A percentile compares a stretch with the other conserved stretches of the same genome.
Conservation (phyloP, 2,797 vertebrate genomes). For the Sebastes trivittatus region DNA sequence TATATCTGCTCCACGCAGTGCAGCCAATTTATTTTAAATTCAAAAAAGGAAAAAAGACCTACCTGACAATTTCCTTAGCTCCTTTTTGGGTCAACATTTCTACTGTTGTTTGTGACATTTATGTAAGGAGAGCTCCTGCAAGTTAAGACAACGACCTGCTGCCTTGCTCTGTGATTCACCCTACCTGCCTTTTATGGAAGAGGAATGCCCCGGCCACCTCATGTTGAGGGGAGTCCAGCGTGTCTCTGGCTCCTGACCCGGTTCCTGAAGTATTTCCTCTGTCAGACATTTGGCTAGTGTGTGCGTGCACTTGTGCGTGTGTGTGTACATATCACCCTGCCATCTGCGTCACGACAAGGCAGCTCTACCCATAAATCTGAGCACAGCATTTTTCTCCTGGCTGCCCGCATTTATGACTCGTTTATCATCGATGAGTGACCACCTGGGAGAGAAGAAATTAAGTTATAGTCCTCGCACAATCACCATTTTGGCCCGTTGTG, state of each 20-base stretch:
- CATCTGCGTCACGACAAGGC: slow-evolving; percentile 17
- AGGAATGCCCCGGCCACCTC: slow-evolving; percentile 35
- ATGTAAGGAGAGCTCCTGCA: not conserved
- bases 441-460: slow-evolving; percentile 40
- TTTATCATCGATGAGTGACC: slow-evolving; percentile 43
- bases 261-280: not conserved
- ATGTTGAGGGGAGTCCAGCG: not conserved
- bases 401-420: slow-evolving; percentile 30
- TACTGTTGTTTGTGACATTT: not conserved
- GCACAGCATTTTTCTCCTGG: slow-evolving; percentile 25
- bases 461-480: slow-evolving; percentile 16
- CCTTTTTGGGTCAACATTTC: slow-evolving; percentile 5
- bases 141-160: not conserved
- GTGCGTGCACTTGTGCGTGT: not conserved
- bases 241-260: slow-evolving; percentile 1
- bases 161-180: slow-evolving; percentile 21
- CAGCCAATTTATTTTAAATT: not conserved
- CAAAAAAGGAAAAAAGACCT: not conserved
- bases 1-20: not conserved
- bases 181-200: slow-evolving; percentile 51
- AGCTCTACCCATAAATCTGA: slow-evolving; percentile 29
- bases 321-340: not conserved
- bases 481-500: slow-evolving; percentile 29
- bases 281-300: not conserved
- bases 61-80: not conserved